These are phyloP conservation scores for Harpagifer antarcticus DNA, from an alignment of 2,797 vertebrate genomes.

Conservation along the genomic window DNA sequence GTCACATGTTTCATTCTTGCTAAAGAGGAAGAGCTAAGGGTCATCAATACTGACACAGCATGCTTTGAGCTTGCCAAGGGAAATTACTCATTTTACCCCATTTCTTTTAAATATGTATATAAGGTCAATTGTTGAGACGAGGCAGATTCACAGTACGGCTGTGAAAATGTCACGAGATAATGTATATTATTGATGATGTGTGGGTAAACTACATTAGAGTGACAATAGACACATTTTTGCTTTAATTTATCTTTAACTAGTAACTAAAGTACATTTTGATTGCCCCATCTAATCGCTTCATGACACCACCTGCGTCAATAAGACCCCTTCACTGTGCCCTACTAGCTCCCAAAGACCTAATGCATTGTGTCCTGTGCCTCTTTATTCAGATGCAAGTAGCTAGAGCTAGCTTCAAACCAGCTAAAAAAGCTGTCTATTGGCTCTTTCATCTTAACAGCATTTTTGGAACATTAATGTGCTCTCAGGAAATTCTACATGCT, in stretches of 20 bases:
- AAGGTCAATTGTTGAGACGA: constrained; percentile 2
- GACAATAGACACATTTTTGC: no score
- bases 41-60: constrained; percentile 35
- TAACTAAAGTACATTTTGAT: no score
- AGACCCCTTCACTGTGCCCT: no score
- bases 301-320: no score
- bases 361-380: no score
- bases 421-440: no score
- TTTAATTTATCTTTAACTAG: no score
- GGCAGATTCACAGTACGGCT: neutral
- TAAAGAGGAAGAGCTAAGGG: constrained; percentile 47
- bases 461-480: neutral
- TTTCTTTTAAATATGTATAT: neutral
- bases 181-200: neutral
- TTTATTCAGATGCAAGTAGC: no score
- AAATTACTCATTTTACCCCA: constrained; percentile 4
- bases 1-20: constrained; percentile 77
- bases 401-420: no score
- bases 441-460: neutral
- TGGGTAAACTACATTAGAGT: neutral
- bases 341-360: no score
- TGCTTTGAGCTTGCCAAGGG: constrained; percentile 16
- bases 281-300: no score
- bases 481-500: neutral
- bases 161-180: neutral